Percentiles rank a stretch among this genome's conserved stretches.
Evolutionary conservation across 2,888 invertebrate species (phyloP).

Genomic region (Athrips mouffetella): DNA sequence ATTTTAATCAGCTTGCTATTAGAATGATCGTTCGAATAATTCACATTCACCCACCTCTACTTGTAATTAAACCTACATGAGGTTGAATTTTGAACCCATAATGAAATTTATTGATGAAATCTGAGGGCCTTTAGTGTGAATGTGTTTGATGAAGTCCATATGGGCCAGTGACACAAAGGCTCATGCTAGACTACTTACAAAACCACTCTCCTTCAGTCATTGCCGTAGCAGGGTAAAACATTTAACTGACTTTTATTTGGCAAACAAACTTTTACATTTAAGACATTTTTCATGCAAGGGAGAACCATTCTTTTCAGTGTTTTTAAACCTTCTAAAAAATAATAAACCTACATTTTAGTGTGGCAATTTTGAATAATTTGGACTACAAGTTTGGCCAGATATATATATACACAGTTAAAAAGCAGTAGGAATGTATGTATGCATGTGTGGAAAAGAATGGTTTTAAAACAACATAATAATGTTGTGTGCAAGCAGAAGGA

Average conservation of each 20-base stretch:
- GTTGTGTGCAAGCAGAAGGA: neutral
- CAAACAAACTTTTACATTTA: neutral
- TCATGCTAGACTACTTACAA: slow-evolving; percentile 3
- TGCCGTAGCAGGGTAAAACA: neutral
- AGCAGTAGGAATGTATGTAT: neutral
- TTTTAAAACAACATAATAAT: neutral
- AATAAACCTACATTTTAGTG: no score
- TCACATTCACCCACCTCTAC: no score
- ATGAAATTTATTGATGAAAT: neutral
- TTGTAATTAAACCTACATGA: no score
- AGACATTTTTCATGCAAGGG: neutral
- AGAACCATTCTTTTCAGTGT: slow-evolving; percentile 4
- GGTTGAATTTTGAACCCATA: neutral
- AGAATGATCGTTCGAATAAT: no score
- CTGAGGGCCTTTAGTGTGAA: no score
- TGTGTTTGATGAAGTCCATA: neutral
- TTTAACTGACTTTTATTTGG: neutral
- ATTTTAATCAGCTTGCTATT: no score
- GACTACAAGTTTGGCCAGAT: no score
- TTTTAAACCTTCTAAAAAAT: no score
- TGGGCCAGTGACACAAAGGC: neutral
- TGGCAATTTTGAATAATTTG: no score
- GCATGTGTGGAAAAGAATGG: slow-evolving; percentile 1
- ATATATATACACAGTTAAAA: neutral
- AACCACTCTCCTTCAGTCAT: neutral